phyloP scores from a whole-genome alignment of 2,113 vertebrate genomes.

The Ceyx cyanopectus region DNA sequence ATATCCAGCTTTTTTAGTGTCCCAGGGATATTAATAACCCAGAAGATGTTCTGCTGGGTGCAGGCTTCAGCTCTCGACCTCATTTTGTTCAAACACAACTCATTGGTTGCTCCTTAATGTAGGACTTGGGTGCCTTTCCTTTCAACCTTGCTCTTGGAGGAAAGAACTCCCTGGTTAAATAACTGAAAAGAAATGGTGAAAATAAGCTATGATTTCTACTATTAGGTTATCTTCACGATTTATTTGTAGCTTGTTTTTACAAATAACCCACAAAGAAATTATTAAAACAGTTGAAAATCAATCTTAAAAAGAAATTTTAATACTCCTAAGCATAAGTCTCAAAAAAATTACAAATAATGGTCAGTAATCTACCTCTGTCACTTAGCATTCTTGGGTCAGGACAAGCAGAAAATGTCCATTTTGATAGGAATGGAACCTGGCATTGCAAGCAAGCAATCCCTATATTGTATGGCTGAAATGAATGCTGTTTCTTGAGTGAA shows the following conservation, averaged over 20 bases:
- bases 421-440: neutral
- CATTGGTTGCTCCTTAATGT: fast-evolving
- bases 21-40: conserved; percentile 32
- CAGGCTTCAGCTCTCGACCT: neutral
- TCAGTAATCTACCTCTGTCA: neutral
- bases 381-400: neutral
- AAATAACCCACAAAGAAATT: too few species aligned
- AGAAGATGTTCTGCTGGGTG: neutral
- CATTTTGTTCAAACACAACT: neutral
- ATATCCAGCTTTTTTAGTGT: neutral
- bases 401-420: neutral
- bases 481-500: neutral
- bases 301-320: too few species aligned
- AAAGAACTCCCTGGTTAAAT: neutral
- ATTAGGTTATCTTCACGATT: too few species aligned
- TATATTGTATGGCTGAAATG: neutral
- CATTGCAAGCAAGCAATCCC: neutral
- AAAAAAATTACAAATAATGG: too few species aligned
- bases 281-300: too few species aligned
- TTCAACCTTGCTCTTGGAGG: neutral
- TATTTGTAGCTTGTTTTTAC: too few species aligned
- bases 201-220: too few species aligned
- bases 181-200: neutral
- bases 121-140: neutral
- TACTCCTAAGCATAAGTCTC: too few species aligned